These are phyloP conservation scores for Dallia pectoralis DNA, from an alignment of 2,797 vertebrate genomes.

Conservation along the genomic window DNA sequence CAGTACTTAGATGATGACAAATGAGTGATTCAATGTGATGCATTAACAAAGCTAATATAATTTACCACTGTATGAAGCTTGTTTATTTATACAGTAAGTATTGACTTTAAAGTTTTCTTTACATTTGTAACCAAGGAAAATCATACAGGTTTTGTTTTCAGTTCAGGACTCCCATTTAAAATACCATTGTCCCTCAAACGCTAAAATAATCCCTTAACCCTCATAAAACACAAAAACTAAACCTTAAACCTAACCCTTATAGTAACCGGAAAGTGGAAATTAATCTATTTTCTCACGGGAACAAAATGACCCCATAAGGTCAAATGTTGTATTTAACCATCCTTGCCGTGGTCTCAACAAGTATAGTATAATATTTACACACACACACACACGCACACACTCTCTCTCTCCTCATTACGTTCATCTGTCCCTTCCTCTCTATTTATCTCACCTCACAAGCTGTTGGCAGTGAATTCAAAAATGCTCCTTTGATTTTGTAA, in stretches of 20 bases:
- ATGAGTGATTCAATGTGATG: neutral
- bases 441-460: neutral
- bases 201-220: too few species aligned
- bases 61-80: rapidly evolving
- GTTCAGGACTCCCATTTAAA: too few species aligned
- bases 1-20: neutral
- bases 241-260: too few species aligned
- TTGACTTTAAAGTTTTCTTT: neutral
- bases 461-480: constrained; percentile 3
- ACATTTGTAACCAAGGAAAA: neutral
- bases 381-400: neutral
- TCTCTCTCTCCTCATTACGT: neutral
- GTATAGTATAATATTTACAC: neutral
- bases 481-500: neutral
- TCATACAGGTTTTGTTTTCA: too few species aligned
- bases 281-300: too few species aligned
- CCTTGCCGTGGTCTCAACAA: neutral
- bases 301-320: too few species aligned
- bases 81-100: too few species aligned
- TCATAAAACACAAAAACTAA: too few species aligned
- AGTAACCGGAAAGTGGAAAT: too few species aligned
- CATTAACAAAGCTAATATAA: neutral
- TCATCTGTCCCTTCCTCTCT: neutral
- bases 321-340: too few species aligned
- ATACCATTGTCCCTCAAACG: too few species aligned